These are phyloP conservation scores for Drosophila bocqueti DNA, from an alignment of 1,140 invertebrate genomes.

Conservation along the genomic window DNA sequence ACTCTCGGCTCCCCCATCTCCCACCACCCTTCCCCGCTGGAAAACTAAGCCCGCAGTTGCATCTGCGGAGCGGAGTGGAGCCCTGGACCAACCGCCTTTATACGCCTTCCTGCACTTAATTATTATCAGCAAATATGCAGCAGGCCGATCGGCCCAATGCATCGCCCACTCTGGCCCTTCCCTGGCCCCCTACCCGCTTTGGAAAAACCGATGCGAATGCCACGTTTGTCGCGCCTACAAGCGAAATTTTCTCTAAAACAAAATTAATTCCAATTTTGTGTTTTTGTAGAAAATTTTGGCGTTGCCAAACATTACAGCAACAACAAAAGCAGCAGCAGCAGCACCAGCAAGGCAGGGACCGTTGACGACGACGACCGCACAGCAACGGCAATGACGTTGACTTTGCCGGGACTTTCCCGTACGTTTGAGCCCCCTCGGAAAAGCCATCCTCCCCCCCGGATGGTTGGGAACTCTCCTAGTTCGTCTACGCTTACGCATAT, in stretches of 20 bases:
- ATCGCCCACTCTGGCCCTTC: slow-evolving; percentile 12
- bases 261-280: slow-evolving; percentile 82
- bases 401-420: slow-evolving; percentile 60
- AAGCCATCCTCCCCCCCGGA: background rate
- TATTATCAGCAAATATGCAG: slow-evolving; percentile 84
- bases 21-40: background rate
- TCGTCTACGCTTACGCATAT: slow-evolving; percentile 65
- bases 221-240: slow-evolving; percentile 62
- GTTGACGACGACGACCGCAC: slow-evolving; percentile 54
- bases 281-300: slow-evolving; percentile 82
- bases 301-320: slow-evolving; percentile 73
- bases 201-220: slow-evolving; percentile 14
- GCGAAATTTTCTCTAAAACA: slow-evolving; percentile 82
- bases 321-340: slow-evolving; percentile 18
- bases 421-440: slow-evolving; percentile 14
- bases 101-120: slow-evolving; percentile 81
- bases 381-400: slow-evolving; percentile 63
- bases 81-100: slow-evolving; percentile 59
- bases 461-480: slow-evolving; percentile 29
- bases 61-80: slow-evolving; percentile 29
- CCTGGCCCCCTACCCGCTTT: background rate
- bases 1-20: background rate
- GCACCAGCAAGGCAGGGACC: slow-evolving; percentile 40
- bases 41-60: slow-evolving; percentile 49
- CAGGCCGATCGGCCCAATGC: slow-evolving; percentile 39